These are phyloP conservation scores for Lasioglossum villosulum DNA, from an alignment of 2,888 invertebrate species.

Conservation along the genomic window DNA sequence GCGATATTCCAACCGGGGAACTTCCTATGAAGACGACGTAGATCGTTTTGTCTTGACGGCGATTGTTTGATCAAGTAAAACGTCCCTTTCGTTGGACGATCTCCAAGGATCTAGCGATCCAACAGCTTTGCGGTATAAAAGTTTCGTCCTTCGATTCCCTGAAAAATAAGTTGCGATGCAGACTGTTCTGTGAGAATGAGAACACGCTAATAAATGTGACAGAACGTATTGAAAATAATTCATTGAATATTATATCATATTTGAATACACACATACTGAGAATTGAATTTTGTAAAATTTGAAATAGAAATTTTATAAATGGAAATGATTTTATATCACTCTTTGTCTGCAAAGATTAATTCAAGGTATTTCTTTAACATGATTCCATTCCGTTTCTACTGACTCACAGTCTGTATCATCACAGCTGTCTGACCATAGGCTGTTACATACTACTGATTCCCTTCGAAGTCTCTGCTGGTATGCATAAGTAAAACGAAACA, in stretches of 20 bases:
- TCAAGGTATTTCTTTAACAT: background rate
- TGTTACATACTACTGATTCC: conserved; percentile 12
- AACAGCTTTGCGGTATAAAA: background rate
- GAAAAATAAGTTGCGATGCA: background rate
- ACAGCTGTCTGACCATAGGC: conserved; percentile 13
- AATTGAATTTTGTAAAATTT: too few relatives aligned
- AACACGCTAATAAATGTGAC: too few relatives aligned
- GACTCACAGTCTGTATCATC: background rate
- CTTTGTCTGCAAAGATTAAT: background rate
- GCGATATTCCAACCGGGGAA: background rate
- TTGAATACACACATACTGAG: too few relatives aligned
- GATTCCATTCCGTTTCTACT: background rate
- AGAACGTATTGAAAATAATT: too few relatives aligned
- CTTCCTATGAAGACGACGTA: background rate
- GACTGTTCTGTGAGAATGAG: background rate
- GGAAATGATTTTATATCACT: background rate
- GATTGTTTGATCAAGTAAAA: conserved; percentile 54
- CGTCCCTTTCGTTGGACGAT: background rate
- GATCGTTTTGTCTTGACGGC: conserved; percentile 4
- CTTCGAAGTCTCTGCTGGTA: background rate
- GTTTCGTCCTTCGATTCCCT: background rate
- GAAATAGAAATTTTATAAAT: too few relatives aligned
- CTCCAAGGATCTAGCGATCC: background rate
- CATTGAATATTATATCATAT: too few relatives aligned
- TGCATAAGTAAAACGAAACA: background rate